Conservation (phyloP, 2,797 vertebrate species). For the Dryobates pubescens region DNA sequence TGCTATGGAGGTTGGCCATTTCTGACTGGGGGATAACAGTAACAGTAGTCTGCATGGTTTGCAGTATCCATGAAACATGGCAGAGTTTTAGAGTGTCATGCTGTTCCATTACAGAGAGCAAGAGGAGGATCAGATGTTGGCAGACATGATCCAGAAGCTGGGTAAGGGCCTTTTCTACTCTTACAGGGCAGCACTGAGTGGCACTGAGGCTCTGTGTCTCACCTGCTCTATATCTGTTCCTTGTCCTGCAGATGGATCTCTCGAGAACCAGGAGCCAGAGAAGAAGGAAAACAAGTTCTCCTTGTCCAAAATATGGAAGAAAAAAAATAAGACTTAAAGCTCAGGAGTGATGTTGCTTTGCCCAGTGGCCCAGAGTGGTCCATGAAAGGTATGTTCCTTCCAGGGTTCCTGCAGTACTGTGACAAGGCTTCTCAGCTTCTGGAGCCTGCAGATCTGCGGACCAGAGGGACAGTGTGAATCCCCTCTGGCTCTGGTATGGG, state of each 20-base stretch:
- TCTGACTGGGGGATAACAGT: neutral
- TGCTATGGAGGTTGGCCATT: neutral
- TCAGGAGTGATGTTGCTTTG: slow-evolving; percentile 6
- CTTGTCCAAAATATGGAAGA: slow-evolving; percentile 69
- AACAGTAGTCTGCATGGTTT: neutral
- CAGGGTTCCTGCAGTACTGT: neutral
- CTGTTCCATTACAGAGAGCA: slow-evolving; percentile 83
- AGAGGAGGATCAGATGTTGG: slow-evolving; percentile 91
- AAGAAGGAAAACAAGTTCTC: slow-evolving; percentile 72
- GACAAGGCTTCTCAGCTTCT: neutral
- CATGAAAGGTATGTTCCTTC: neutral
- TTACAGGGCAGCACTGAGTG: neutral
- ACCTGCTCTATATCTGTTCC: neutral
- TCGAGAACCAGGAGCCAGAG: slow-evolving; percentile 35
- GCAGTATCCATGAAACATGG: neutral
- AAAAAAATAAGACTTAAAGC: slow-evolving; percentile 60
- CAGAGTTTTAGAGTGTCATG: neutral
- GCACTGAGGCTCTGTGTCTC: neutral
- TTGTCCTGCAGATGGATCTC: slow-evolving; percentile 58
- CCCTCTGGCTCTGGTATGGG: neutral
- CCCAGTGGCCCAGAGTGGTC: neutral
- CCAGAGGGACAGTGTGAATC: neutral
- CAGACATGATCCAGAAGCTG: slow-evolving; percentile 89
- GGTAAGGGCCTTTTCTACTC: slow-evolving; percentile 76
- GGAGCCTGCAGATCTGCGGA: neutral